Percentiles rank a stretch among this genome's conserved stretches.
These are phyloP conservation scores for Dromius quadrimaculatus DNA, from an alignment of 2,888 invertebrate species.

Conservation along the genomic window DNA sequence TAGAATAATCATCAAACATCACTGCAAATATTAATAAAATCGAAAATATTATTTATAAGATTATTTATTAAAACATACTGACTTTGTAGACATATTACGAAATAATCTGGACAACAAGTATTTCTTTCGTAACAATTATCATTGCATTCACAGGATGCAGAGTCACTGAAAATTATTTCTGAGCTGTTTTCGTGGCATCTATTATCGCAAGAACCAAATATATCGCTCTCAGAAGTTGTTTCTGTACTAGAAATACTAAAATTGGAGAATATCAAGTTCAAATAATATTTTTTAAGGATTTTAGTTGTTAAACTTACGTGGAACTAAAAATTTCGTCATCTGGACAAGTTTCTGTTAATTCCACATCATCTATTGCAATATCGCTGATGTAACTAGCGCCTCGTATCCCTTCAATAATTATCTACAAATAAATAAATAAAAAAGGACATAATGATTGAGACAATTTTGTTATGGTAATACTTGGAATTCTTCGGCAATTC, in stretches of 20 bases:
- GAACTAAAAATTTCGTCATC: conserved; percentile 57
- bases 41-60: not conserved
- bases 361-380: conserved; percentile 85
- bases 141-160: conserved; percentile 71
- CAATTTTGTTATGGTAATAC: conserved; percentile 59
- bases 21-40: not conserved
- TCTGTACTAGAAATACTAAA: conserved; percentile 15
- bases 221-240: conserved; percentile 15
- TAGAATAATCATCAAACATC: not conserved
- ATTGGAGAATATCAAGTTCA: not conserved
- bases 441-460: not conserved
- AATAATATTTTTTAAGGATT: not conserved
- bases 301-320: conserved; percentile 56
- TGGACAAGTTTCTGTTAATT: conserved; percentile 72
- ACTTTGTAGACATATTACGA: conserved; percentile 71
- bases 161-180: conserved; percentile 52
- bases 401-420: conserved; percentile 81
- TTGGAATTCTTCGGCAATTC: conserved; percentile 70
- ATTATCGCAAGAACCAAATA: conserved; percentile 68
- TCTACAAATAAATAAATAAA: conserved; percentile 67
- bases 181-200: conserved; percentile 65
- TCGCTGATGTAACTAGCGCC: conserved; percentile 79
- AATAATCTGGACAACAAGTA: conserved; percentile 78
- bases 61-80: conserved; percentile 50
- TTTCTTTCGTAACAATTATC: conserved; percentile 68